Base-by-base conservation (phyloP, 2,797 vertebrate species). In the Sternarchorhynchus goeldii region DNA sequence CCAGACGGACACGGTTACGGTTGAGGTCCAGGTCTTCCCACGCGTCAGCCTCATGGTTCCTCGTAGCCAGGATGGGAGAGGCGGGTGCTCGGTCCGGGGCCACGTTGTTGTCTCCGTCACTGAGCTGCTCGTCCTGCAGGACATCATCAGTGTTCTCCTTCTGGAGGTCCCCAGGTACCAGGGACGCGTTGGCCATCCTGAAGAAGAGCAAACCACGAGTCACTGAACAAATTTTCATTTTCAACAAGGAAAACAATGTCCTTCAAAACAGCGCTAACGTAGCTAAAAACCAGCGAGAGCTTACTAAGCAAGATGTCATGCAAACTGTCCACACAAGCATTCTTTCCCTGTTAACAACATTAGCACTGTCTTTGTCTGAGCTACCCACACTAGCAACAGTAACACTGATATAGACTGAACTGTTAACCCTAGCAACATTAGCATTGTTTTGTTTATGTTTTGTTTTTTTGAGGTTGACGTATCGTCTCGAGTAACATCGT, bases 21-120 rank as follows among this genome's bases (percentile, higher is more conserved):
- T 98, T 98, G 60, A 94, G 95, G 88, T 99, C 96, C 90, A 98
- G 93, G 90, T 98, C 96, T 90, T 98, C 97, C 97, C 97, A 99
- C 74, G 97, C 96, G n/a, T 98, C 96, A 29, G 95, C 93, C 89
- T 98, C 97, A 86, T 96, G 97, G 86, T 92, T 92, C 86, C 93
- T 94, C 81, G 89, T 92, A 0, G 88, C 93, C 79, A 93, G 93
- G 34, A 92, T 90, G 3, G 95, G 94, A 59, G 95, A 95, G 36
- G 93, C 95, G 0, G 91, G 91, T 32, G 95, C 79, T 45, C 87
- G 86, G 39, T 95, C 97, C 0, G 94, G 96, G 39, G 91, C 94
- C 6, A 92, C 94, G 80, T 95, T 96, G 88, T 98, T 98, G 78
- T 99, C 97, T 53, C 93, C 97, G 79, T 99, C 98, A 76, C 96